Base-by-base conservation (phyloP, 2,888 invertebrate species). In the Synergus gifuensis region DNA sequence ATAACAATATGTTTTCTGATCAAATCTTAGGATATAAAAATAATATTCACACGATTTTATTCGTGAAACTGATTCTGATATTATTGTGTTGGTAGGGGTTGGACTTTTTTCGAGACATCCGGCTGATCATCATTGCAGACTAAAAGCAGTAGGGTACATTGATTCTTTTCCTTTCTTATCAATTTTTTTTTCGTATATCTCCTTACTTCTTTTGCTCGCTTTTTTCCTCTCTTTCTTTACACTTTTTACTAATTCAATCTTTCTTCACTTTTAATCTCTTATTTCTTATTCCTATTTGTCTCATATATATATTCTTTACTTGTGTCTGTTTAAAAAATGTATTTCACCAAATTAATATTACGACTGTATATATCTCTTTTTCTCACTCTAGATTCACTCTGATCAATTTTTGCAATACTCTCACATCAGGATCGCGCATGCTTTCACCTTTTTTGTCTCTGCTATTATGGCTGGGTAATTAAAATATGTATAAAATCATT, bases 61-160 rank as follows among this genome's bases (percentile, higher is more conserved):
- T 18, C 18, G 36, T 54, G 46, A 81, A 82, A 82, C 86, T 89
- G 88, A 89, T 86, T 83, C 84, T 87, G 84, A 84, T 88, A 85
- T 91, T 91, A 83, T 90, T 91, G 87, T 91, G 89, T 91, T 91
- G 91, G 88, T 91, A 92, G 92, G 92, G 87, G 87, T 90, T 90
- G 91, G 91, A 90, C 90, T 87, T 88, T 88, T 90, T 84, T 90
- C 87, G 89, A 88, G 89, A 87, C 89, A 88, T 86, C 91, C 89
- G 89, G 91, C 86, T 89, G 88, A 89, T 91, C 91, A 90, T 89
- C 92, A 89, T 90, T 89, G 88, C 91, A 87, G 90, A 90, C 91
- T 90, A 90, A 90, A 88, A 92, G 89, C 89, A 92, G 88, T 92
- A 92, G 92, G 92, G 91, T 92, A 92, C 91, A 91, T 92, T 88